Conservation (phyloP, 2,888 invertebrate species). For the Aradus depressus region DNA sequence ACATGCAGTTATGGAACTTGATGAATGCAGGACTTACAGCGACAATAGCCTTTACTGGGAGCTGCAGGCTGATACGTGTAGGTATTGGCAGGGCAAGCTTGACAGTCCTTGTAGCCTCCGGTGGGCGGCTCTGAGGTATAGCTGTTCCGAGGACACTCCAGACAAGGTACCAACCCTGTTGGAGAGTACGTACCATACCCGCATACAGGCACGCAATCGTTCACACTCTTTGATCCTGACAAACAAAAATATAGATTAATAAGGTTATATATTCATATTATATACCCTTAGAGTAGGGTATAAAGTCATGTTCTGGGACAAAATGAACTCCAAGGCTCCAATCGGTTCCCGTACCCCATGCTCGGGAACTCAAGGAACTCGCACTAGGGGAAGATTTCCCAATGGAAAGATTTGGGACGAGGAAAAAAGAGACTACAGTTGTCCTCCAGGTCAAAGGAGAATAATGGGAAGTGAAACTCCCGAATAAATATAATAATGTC, state of each 20-base stretch:
- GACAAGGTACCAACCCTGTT: slow-evolving; percentile 83
- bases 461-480: too few species aligned
- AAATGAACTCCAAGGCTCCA: too few species aligned
- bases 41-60: slow-evolving; percentile 65
- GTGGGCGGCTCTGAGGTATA: slow-evolving; percentile 78
- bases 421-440: too few species aligned
- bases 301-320: background rate
- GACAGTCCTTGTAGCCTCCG: slow-evolving; percentile 86
- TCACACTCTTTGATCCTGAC: slow-evolving; percentile 61
- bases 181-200: slow-evolving; percentile 94
- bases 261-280: background rate
- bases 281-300: background rate
- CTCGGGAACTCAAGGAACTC: too few species aligned
- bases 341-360: too few species aligned
- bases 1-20: too few species aligned
- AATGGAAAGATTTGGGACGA: too few species aligned
- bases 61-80: slow-evolving; percentile 89
- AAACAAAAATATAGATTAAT: background rate
- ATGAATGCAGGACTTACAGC: slow-evolving; percentile 40
- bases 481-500: too few species aligned
- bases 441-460: too few species aligned
- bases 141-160: slow-evolving; percentile 87
- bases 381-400: too few species aligned
- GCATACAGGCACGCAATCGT: slow-evolving; percentile 85
- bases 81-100: slow-evolving; percentile 78